Percentiles rank a stretch among this genome's conserved stretches.
phyloP scores from a whole-genome alignment of 2,888 invertebrate genomes.

The Schizotus pectinicornis region DNA sequence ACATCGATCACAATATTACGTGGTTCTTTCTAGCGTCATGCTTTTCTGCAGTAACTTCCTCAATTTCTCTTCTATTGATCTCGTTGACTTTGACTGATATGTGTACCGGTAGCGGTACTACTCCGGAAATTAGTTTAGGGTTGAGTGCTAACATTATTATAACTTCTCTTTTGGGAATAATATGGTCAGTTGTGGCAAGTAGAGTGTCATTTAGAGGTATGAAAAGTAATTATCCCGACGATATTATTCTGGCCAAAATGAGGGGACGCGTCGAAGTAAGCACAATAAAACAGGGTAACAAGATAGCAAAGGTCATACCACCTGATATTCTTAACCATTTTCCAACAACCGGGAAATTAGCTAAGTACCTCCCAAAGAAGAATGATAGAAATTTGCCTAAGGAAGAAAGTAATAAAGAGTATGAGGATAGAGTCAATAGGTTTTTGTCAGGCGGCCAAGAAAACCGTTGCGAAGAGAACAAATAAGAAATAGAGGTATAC shows the following conservation, averaged over 20 bases:
- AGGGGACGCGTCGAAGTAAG: constrained; percentile 63
- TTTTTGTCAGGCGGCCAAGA: constrained; percentile 45
- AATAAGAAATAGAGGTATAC: background rate
- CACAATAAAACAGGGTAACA: constrained; percentile 65
- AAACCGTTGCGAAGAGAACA: background rate
- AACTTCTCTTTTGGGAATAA: constrained; percentile 63
- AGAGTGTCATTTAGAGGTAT: constrained; percentile 69
- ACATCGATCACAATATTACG: constrained; percentile 69
- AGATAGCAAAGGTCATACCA: constrained; percentile 60
- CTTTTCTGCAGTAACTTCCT: constrained; percentile 62
- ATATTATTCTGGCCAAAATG: constrained; percentile 57
- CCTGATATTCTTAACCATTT: constrained; percentile 64
- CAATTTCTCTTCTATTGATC: constrained; percentile 48
- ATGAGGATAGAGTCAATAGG: constrained; percentile 58
- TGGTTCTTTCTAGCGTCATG: constrained; percentile 66
- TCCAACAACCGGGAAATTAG: constrained; percentile 62
- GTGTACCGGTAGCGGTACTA: constrained; percentile 27
- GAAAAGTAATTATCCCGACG: constrained; percentile 66
- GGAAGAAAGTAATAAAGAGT: constrained; percentile 57
- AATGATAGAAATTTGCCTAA: constrained; percentile 49
- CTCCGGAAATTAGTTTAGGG: constrained; percentile 52
- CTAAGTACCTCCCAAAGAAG: constrained; percentile 59
- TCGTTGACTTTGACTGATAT: constrained; percentile 25
- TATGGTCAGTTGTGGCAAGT: constrained; percentile 67
- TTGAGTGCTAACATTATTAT: constrained; percentile 67